A percentile compares a stretch with the other conserved stretches of the same genome.
Conservation (phyloP, 2,888 invertebrate genomes). For the Chymomyza caudatula region DNA sequence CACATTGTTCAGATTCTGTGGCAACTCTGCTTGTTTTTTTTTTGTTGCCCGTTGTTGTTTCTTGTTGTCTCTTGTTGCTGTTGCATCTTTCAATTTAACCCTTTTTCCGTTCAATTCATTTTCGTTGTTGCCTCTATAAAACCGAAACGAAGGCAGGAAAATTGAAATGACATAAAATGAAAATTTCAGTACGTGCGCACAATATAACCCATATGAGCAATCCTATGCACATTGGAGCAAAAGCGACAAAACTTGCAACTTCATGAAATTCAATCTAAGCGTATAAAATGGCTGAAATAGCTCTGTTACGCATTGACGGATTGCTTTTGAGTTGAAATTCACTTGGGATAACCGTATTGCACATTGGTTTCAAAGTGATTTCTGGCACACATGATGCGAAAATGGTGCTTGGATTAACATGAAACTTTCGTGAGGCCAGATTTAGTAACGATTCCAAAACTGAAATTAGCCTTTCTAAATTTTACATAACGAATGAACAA, state of each 20-base stretch:
- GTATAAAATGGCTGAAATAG: not conserved
- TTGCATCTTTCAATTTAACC: constrained; percentile 65
- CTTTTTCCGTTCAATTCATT: constrained; percentile 60
- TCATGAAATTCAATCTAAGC: not conserved
- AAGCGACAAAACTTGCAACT: not conserved
- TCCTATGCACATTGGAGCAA: constrained; percentile 48
- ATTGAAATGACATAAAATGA: constrained; percentile 72
- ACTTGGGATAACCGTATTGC: too few relatives aligned
- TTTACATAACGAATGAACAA: too few relatives aligned
- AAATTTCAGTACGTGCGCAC: constrained; percentile 66
- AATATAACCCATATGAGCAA: constrained; percentile 28
- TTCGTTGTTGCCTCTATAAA: constrained; percentile 62
- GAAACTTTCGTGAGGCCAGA: too few relatives aligned
- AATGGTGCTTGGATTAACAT: too few relatives aligned
- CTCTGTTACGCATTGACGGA: too few relatives aligned
- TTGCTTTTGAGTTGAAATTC: too few relatives aligned
- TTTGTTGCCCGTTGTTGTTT: constrained; percentile 24
- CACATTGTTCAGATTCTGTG: constrained; percentile 30
- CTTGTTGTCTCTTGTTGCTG: constrained; percentile 19
- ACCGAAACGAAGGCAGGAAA: constrained; percentile 43
- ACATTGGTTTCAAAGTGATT: too few relatives aligned
- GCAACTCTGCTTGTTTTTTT: constrained; percentile 15
- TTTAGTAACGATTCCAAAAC: too few relatives aligned
- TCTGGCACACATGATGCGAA: too few relatives aligned
- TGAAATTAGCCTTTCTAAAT: too few relatives aligned